A percentile compares a stretch with the other conserved stretches of the same genome.
Conservation (phyloP, 2,797 vertebrate species). For the Sphenodon punctatus region DNA sequence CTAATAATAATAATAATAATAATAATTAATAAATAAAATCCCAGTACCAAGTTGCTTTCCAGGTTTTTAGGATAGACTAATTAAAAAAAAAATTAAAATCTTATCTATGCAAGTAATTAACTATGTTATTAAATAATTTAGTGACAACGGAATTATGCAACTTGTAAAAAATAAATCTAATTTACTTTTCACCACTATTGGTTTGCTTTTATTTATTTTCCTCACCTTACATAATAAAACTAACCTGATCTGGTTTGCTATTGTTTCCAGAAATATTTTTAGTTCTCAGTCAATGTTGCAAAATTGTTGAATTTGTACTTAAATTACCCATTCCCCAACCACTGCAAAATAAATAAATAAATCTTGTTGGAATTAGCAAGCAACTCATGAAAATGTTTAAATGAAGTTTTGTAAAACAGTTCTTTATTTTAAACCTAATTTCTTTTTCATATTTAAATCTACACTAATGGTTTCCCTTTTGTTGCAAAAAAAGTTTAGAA, state of each 20-base stretch:
- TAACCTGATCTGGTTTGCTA: neutral
- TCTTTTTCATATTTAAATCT: neutral
- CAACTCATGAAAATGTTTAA: constrained; percentile 27
- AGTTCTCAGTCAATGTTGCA: neutral
- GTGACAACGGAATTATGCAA: neutral
- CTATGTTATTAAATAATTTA: neutral
- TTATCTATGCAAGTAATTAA: neutral
- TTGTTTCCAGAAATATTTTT: constrained; percentile 1
- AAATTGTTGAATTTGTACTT: neutral
- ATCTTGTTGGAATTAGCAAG: constrained; percentile 26
- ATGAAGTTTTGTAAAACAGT: constrained; percentile 6
- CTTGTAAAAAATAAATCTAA: neutral
- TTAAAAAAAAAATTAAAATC: neutral
- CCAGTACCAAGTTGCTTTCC: neutral
- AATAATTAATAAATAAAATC: neutral
- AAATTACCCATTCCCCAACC: neutral
- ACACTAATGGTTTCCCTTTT: constrained; percentile 17
- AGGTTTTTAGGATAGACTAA: neutral
- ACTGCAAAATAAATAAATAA: constrained; percentile 13
- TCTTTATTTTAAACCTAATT: neutral
- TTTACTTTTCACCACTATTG: neutral
- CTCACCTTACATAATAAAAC: neutral
- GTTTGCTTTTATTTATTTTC: neutral
- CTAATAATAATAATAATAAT: neutral
- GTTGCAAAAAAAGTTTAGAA: constrained; percentile 50